These are phyloP conservation scores for Clarias macrocephalus DNA, from an alignment of 2,113 vertebrate genomes.

Conservation along the genomic window DNA sequence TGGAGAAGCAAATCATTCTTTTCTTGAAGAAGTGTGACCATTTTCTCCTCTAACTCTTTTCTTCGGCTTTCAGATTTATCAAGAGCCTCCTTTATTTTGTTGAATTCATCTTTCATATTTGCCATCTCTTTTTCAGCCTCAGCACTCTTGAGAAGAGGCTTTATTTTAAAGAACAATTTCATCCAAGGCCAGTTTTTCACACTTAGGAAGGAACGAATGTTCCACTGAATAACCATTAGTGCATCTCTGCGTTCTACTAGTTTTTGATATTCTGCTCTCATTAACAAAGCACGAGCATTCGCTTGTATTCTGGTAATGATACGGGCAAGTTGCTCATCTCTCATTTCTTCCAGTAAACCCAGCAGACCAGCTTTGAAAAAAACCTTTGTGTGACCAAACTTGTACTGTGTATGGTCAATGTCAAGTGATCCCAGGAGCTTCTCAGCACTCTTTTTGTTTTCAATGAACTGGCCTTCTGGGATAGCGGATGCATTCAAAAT, in stretches of 20 bases:
- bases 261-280: slow-evolving; percentile 84
- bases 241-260: slow-evolving; percentile 88
- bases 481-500: slow-evolving; percentile 66
- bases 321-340: slow-evolving; percentile 85
- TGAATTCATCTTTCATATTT: slow-evolving; percentile 78
- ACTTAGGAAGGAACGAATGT: slow-evolving; percentile 86
- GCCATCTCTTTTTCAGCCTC: slow-evolving; percentile 87
- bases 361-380: slow-evolving; percentile 88
- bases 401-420: slow-evolving; percentile 84
- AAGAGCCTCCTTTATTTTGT: slow-evolving; percentile 72
- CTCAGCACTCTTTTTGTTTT: slow-evolving; percentile 83
- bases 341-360: slow-evolving; percentile 89
- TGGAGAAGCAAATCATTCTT: slow-evolving; percentile 89
- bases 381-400: slow-evolving; percentile 85
- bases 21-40: slow-evolving; percentile 88
- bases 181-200: slow-evolving; percentile 98
- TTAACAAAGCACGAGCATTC: slow-evolving; percentile 82
- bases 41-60: slow-evolving; percentile 94
- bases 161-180: slow-evolving; percentile 94
- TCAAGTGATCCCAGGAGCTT: slow-evolving; percentile 79
- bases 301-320: slow-evolving; percentile 92
- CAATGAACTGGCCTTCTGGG: slow-evolving; percentile 86
- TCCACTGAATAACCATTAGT: slow-evolving; percentile 89
- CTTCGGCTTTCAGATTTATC: slow-evolving; percentile 83
- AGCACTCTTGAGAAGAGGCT: slow-evolving; percentile 85